Base-by-base conservation (phyloP, 2,888 invertebrate species). In the Troides aeacus region DNA sequence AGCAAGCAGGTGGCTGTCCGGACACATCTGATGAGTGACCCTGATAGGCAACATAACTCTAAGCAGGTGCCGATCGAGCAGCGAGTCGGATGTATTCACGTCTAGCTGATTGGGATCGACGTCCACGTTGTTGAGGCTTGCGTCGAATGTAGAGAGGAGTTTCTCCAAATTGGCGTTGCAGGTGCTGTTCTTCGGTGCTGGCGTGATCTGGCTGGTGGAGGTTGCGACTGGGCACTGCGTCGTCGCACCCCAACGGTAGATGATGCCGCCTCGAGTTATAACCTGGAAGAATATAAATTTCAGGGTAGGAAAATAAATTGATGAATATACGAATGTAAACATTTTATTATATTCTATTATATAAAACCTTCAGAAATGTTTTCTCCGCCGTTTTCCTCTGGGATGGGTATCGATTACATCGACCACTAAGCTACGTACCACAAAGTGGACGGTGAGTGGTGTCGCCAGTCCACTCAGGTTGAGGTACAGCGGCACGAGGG, bases 21-120 rank as follows among this genome's bases (percentile, higher is more conserved):
- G 93, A 65, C 93, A 93, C 93, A 93, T 93, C 71, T 92, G 89
- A 71, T 90, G 88, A 0, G 90, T 86, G 24, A 93, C 83, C 68
- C 86, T 89, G 50, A 93, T 82, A 0, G 92, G 90, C 56, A 93
- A 70, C 84, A 89, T 84, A 3, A 93, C 81, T 70, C 87, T 84
- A 2, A 87, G 71, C 53, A 89, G 73, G 68, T 87, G 83, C 7
- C 85, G 76, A 42, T 89, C 87, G 21, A 87, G 65, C 0, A 89
- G 73, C 0, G 86, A 76, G 71, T 89, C 89, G n/a, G 76, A 68
- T 4, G 70, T 67, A 63, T 75, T 77, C 23, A 24, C 24, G 18
- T 74, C 70, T 8, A 57, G 12, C 36, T 72, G 70, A 12, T 64
- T 67, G 21, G 67, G 59, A 58, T 68, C 72, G 30, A 62, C 58